These are phyloP conservation scores for Stichopus chloronotus DNA, from an alignment of 35 echinoderm and acorn worm species.

Conservation along the genomic window DNA sequence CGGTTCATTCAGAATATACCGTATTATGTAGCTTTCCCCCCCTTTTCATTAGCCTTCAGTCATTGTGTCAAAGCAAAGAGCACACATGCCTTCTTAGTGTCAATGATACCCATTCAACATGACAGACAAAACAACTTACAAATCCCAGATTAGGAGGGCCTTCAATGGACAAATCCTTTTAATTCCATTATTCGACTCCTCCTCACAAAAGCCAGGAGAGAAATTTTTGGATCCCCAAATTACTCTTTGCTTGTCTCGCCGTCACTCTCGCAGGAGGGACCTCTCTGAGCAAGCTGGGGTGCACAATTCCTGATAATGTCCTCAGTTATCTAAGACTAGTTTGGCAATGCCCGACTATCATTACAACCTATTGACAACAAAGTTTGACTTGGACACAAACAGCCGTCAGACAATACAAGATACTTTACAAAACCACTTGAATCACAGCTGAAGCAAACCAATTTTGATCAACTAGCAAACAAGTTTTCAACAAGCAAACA, in stretches of 20 bases:
- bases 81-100: constrained; percentile 11
- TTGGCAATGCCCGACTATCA: not conserved
- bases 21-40: constrained; percentile 3
- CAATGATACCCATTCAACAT: constrained; percentile 5
- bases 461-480: not conserved
- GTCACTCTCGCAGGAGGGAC: not conserved
- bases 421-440: constrained; percentile 15
- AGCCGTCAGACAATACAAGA: not conserved
- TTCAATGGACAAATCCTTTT: constrained; percentile 33
- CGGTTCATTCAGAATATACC: not conserved
- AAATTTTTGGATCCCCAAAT: not conserved
- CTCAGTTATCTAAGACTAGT: not conserved
- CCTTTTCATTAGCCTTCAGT: constrained; percentile 24
- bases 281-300: not conserved
- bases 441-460: constrained; percentile 19
- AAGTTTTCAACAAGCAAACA: not conserved
- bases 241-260: not conserved
- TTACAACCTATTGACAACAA: not conserved
- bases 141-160: constrained; percentile 36
- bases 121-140: constrained; percentile 29
- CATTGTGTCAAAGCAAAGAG: constrained; percentile 12
- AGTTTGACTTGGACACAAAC: not conserved
- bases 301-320: constrained; percentile 32
- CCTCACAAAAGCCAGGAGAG: constrained; percentile 30
- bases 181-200: constrained; percentile 39